A percentile compares a stretch with the other conserved stretches of the same genome.
These are phyloP conservation scores for Neuroscelio doddi DNA, from an alignment of 2,888 invertebrate genomes.

Conservation along the genomic window DNA sequence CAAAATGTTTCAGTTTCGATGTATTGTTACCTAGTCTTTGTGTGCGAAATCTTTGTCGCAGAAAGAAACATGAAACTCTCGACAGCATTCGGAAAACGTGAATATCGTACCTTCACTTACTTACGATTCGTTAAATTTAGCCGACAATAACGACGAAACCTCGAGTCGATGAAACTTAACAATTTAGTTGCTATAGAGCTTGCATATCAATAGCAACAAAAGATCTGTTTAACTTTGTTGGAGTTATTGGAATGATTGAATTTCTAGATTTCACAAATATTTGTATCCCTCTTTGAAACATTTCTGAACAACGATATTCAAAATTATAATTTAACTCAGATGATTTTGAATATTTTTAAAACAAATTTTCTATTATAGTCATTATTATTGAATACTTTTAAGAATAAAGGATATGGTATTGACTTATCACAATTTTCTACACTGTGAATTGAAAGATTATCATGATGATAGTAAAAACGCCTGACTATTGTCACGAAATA, in stretches of 20 bases:
- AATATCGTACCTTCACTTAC: not conserved
- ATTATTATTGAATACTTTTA: constrained; percentile 15
- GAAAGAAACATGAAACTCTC: no score
- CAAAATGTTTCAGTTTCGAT: no score
- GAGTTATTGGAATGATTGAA: constrained; percentile 22
- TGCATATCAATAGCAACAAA: not conserved
- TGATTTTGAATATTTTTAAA: no score
- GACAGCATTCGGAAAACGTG: not conserved
- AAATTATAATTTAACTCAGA: no score
- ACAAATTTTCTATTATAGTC: no score
- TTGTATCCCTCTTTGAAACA: no score
- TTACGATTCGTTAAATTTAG: not conserved
- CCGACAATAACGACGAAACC: not conserved
- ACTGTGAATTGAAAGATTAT: constrained; percentile 24
- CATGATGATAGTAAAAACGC: constrained; percentile 22
- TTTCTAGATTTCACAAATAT: constrained; percentile 15
- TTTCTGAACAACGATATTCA: no score
- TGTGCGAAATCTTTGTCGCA: no score
- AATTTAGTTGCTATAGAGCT: not conserved
- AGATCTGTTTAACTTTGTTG: constrained; percentile 19
- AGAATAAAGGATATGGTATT: constrained; percentile 19
- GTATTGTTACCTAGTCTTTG: no score
- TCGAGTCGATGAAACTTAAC: constrained; percentile 3
- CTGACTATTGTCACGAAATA: constrained; percentile 28
- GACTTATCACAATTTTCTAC: constrained; percentile 32